Base-by-base conservation (phyloP, 2,113 vertebrate species). In the Phaetusa simplex region DNA sequence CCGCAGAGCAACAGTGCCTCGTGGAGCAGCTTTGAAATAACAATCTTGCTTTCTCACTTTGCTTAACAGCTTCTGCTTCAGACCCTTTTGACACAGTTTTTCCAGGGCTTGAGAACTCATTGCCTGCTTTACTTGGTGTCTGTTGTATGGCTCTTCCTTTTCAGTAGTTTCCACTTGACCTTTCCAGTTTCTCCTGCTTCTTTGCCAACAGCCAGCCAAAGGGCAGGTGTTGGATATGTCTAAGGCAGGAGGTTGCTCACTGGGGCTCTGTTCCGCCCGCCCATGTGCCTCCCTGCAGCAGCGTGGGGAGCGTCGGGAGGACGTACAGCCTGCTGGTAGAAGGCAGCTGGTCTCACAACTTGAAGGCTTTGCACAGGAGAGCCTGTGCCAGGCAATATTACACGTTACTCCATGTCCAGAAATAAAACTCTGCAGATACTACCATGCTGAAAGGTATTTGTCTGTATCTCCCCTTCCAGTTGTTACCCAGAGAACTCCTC, bases 291-390 rank as follows among this genome's bases (percentile, higher is more conserved):
- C 67, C 49, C 71, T 86, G 58, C 45, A 73, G 71, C 45, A 64
- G n/a, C 0, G 0, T 45, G 13, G 64, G 43, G 58, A 61, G 8
- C 30, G 50, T n/a, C 0, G 0, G 30, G 47, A 73, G 56, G 29
- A 43, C 13, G 18, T 34, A 47, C 11, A 76, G 21, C 32, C 90
- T 55, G 32, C 52, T 86, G 53, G 42, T 52, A n/a, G 40, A 78
- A 65, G 40, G 27, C 11, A 14, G 53, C 19, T 74, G 40, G 53
- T 91, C 56, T 73, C 59, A 90, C 53, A 87, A 26, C 47, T 43
- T 81, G 24, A 78, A 87, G 42, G 56, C 5, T 90, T 91, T 93
- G 34, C 58, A 55, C 3, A 65, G 42, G 45, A 74, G 9, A 87
- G 40, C 5, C 32, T 45, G 12, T 90, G 53, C 58, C 53, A 90